phyloP scores from a whole-genome alignment of 2,888 invertebrate genomes.

The Caradrina kadenii region DNA sequence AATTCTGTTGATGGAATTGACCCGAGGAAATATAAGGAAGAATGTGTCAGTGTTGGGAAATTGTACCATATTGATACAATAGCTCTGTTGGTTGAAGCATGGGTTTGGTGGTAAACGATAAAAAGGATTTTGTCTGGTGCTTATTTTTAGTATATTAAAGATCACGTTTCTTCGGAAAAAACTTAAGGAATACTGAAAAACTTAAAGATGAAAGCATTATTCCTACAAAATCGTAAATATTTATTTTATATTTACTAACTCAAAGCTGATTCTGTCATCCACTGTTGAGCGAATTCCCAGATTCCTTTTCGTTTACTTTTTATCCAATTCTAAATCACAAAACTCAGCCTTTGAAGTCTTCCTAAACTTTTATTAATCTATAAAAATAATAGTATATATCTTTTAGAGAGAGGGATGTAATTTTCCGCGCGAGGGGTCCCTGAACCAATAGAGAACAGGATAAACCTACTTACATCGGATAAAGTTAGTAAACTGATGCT shows the following conservation, averaged over 20 bases:
- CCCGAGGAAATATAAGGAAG: slow-evolving; percentile 25
- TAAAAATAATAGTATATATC: slow-evolving; percentile 63
- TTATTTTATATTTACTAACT: neutral
- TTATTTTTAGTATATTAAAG: neutral
- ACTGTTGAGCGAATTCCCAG: neutral
- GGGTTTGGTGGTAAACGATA: neutral
- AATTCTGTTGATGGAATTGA: slow-evolving; percentile 46
- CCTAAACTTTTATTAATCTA: slow-evolving; percentile 62
- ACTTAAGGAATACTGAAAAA: too few species aligned
- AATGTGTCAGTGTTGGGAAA: neutral
- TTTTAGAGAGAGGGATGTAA: slow-evolving; percentile 72
- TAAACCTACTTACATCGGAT: slow-evolving; percentile 77
- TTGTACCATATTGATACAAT: neutral
- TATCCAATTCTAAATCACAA: slow-evolving; percentile 23
- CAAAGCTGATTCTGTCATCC: neutral
- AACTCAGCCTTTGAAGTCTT: slow-evolving; percentile 49
- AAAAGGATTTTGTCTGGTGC: neutral
- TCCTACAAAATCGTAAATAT: neutral
- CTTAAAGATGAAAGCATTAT: too few species aligned
- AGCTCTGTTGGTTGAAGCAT: too few species aligned
- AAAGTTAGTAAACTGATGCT: slow-evolving; percentile 75
- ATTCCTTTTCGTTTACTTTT: slow-evolving; percentile 24
- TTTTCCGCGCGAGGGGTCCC: slow-evolving; percentile 76
- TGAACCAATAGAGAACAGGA: slow-evolving; percentile 78
- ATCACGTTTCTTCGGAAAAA: too few species aligned